Base-by-base conservation (phyloP, 1,140 invertebrate species). In the Meloidogyne floridensis region DNA sequence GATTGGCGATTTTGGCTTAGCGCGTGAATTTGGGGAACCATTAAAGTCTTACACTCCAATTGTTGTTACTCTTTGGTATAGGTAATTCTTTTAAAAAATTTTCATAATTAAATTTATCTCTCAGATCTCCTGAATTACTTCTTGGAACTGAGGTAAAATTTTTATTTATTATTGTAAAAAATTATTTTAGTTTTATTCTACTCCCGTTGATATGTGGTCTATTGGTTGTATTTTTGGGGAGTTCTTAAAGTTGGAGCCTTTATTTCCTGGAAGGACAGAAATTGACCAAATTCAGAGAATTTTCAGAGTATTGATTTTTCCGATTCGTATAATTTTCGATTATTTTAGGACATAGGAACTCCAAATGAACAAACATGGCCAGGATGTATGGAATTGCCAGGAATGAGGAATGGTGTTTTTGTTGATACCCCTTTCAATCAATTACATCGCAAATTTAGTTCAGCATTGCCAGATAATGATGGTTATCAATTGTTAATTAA, bases 141-240 rank as follows among this genome's bases (percentile, higher is more conserved):
- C 47, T 47, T 47, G 47, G 47, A 47, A 47, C 47, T 47, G 47
- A 47, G 4, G 47, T 47, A 47, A 47, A 47, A 47, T 47, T 8
- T 8, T 47, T 6, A 6, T 47, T 47, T 47, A 47, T 47, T 47
- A 4, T 47, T 80, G 42, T 43, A 56, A 20, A n/a, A 76, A 47
- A 6, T 6, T 47, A 53, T 73, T 74, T 20, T 72, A 85, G 81
- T 73, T 51, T 86, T 99, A 99, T 91, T 97, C 96, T 2, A 97
- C 95, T 2, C 94, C 94, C 3, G 94, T 99, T 76, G 97, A 99
- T 90, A 93, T 99, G 91, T 99, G 97, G 97, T 98, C 96, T 13
- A 95, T 98, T 10, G 97, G 97, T 69, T 99, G 97, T 90, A 99
- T 99, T 84, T 98, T 99, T 91, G 97, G 95, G 0, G 98, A 99